Conservation (phyloP, 2,113 vertebrate species). For the Aleadryas rufinucha region DNA sequence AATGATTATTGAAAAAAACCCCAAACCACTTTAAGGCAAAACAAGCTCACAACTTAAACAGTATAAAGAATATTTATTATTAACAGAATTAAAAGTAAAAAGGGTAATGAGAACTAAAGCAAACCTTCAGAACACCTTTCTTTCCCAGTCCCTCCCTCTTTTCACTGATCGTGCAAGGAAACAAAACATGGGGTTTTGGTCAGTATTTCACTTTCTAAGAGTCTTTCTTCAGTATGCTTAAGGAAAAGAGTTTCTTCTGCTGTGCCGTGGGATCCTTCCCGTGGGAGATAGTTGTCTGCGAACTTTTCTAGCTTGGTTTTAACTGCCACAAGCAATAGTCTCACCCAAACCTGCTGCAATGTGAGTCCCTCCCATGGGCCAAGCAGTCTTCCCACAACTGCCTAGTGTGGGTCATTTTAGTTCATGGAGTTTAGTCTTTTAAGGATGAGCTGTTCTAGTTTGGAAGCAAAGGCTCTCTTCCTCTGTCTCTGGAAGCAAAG, state of each 20-base stretch:
- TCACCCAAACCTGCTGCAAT: not conserved
- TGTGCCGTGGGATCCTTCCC: not conserved
- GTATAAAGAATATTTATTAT: not conserved
- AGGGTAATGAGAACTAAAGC: not conserved
- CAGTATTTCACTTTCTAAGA: not conserved
- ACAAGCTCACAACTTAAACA: not conserved
- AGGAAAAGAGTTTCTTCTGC: not conserved
- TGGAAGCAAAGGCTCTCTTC: not conserved
- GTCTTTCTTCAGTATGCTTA: not conserved
- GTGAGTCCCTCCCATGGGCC: not conserved
- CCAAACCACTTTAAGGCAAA: not conserved
- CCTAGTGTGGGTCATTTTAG: too few species aligned
- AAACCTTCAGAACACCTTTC: not conserved
- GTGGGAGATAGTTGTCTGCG: fast-evolving
- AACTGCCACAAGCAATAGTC: not conserved
- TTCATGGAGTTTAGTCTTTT: too few species aligned
- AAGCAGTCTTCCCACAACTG: not conserved
- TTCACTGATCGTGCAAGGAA: not conserved
- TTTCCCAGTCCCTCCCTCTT: not conserved
- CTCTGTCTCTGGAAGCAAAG: not conserved
- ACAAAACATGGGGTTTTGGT: not conserved
- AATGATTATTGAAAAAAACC: not conserved
- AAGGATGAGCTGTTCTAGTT: not conserved
- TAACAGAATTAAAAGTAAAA: not conserved
- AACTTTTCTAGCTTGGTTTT: not conserved